Base-by-base conservation (phyloP, 2,888 invertebrate genomes). In the Lochmaea capreae region DNA sequence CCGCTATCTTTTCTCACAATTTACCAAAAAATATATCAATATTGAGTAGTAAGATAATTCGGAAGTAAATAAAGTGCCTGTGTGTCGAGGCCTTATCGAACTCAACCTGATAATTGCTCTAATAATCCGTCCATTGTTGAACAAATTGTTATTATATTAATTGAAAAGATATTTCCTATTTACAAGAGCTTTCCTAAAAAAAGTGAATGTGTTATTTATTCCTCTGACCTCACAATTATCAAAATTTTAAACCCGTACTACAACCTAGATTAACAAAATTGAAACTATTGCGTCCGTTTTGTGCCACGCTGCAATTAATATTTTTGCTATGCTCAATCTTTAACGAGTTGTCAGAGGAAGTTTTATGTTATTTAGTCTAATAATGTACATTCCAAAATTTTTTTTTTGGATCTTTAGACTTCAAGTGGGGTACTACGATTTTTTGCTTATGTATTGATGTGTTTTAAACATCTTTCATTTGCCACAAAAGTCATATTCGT, bases 121-220 rank as follows among this genome's bases (percentile, higher is more conserved):
- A 81, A 81, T 76, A 77, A 78, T 82, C 82, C 82, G 82, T 82
- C 82, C 82, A 82, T 81, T 80, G 80, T 80, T 78, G 59, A 75
- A 71, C 76, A 73, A 74, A 77, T 67, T 77, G 71, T 77, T 76
- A 76, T 76, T 67, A 52, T 61, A 68, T 69, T 73, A 65, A 62
- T 65, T 76, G 68, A 65, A 73, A 46, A 75, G 71, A 77, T 71
- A 73, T 71, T 72, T 76, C 72, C 71, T 74, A 72, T 63, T 42
- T 74, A 69, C 54, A 69, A 46, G 71, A 16, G 14, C 72, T 66
- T 67, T 68, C 39, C 62, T 70, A 65, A 67, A 65, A 67, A 63
- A 18, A 18, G 59, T 59, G 57, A 22, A 22, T 22, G 22, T 22
- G 22, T 22, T 76, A 16, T 58, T 26, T 3, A 16, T 57, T 22